Base-by-base conservation (phyloP, 2,888 invertebrate species). In the Conistra vaccinii region DNA sequence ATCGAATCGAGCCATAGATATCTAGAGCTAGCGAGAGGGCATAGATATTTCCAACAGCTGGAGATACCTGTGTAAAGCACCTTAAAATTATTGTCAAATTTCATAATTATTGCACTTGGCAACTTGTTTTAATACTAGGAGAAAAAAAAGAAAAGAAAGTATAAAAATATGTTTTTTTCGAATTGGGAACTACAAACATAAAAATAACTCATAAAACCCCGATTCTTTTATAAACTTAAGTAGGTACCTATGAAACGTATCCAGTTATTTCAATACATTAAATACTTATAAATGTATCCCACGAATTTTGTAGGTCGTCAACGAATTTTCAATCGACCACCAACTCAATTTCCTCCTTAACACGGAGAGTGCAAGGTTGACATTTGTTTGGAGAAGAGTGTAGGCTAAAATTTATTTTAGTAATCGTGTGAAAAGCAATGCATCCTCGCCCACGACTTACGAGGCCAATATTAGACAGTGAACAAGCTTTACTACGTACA, bases 381-480 rank as follows among this genome's bases (percentile, higher is more conserved):
- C 32, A 81, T 83, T 89, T 58, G 65, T 65, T 55, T 78, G 87
- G 17, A 61, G 48, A 45, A 60, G 51, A 72, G 61, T 57, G 72
- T 74, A 71, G 80, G 76, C 78, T 73, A 72, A 77, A 58, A 82
- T 70, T 79, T 88, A 72, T 89, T 90, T 91, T 89, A 89, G 87
- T 87, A 90, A 84, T 85, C 85, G 79, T 76, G 89, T 88, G 90
- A 89, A 89, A 87, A 91, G 88, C 89, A 88, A 87, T 91, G 92
- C 91, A 90, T 89, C 89, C 87, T 81, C 92, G 89, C 91, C 91
- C 89, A 91, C 91, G 83, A 65, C 76, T 84, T 87, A 85, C 62
- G 78, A 73, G 69, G 89, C 90, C 88, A 90, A 88, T 89, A 91
- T 90, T 90, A 91, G 90, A 87, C 76, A 75, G 72, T 83, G 89